phyloP scores from a whole-genome alignment of 2,888 invertebrate genomes.

The Mesoligia furuncula region DNA sequence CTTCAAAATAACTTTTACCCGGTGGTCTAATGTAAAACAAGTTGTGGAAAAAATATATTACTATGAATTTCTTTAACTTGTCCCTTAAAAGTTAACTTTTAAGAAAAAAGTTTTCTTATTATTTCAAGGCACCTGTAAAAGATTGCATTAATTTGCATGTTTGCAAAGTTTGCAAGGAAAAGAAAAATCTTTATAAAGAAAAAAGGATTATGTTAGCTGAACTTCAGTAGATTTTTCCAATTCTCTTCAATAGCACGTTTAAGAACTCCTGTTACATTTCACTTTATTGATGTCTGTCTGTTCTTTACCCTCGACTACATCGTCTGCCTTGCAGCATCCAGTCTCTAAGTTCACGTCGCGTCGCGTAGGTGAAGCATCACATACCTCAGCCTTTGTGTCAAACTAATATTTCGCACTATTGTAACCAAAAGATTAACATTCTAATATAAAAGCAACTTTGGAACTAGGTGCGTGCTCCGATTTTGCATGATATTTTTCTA shows the following conservation, averaged over 20 bases:
- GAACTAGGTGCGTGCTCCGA: constrained; percentile 7
- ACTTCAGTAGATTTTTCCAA: neutral
- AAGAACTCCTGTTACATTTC: neutral
- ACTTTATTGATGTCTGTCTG: neutral
- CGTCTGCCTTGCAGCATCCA: constrained; percentile 22
- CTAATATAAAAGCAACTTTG: constrained; percentile 30
- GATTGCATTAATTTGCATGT: neutral
- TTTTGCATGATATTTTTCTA: neutral
- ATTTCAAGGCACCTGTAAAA: neutral
- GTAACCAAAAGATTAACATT: constrained; percentile 34
- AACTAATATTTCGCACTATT: constrained; percentile 46
- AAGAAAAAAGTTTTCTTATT: accelerated
- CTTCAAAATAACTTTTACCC: constrained; percentile 70
- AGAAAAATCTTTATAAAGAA: neutral
- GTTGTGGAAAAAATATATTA: neutral
- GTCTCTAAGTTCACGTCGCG: constrained; percentile 36
- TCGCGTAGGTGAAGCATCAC: constrained; percentile 44
- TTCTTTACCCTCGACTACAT: constrained; percentile 23
- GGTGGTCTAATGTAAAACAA: constrained; percentile 50
- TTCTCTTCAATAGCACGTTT: neutral
- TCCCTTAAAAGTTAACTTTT: neutral
- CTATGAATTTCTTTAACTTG: neutral
- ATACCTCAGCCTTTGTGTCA: constrained; percentile 21
- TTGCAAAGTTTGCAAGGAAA: neutral
- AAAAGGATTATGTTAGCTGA: no score